Evolutionary conservation across 2,113 vertebrate species (phyloP).

Genomic region (Manacus vitellinus): DNA sequence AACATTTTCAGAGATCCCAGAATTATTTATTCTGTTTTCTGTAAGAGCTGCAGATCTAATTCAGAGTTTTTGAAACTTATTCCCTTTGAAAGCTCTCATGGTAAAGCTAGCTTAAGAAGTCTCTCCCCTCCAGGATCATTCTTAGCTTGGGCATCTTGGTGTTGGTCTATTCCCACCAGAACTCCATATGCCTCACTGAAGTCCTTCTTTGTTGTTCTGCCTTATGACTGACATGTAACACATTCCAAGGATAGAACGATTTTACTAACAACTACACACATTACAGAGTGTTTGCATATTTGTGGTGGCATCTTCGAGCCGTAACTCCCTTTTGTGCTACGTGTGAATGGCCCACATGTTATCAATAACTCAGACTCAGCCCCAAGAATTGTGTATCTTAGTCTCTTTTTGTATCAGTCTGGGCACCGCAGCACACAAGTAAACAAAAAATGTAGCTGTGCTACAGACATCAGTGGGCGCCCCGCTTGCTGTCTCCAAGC

Average conservation of each 20-base stretch:
- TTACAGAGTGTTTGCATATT: not conserved
- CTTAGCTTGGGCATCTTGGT: not conserved
- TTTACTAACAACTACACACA: not conserved
- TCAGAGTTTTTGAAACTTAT: not conserved
- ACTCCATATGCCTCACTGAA: not conserved
- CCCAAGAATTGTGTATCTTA: not conserved
- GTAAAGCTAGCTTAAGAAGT: slow-evolving; percentile 18
- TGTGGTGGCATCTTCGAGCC: not conserved
- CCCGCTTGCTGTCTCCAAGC: not conserved
- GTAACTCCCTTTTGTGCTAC: not conserved
- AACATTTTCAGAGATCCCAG: not conserved
- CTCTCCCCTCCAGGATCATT: not conserved
- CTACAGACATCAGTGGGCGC: not conserved
- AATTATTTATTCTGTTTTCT: not conserved
- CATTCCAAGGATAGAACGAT: not conserved
- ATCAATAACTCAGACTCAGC: not conserved
- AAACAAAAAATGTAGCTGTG: not conserved
- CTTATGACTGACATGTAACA: not conserved
- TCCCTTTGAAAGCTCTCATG: not conserved
- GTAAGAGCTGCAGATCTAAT: not conserved
- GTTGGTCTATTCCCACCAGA: not conserved
- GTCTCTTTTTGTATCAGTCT: not conserved
- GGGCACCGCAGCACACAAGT: not conserved
- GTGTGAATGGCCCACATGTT: not conserved
- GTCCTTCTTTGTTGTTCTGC: not conserved